Evolutionary conservation across 2,888 invertebrate species (phyloP).

Genomic region (Drosophila borealis): DNA sequence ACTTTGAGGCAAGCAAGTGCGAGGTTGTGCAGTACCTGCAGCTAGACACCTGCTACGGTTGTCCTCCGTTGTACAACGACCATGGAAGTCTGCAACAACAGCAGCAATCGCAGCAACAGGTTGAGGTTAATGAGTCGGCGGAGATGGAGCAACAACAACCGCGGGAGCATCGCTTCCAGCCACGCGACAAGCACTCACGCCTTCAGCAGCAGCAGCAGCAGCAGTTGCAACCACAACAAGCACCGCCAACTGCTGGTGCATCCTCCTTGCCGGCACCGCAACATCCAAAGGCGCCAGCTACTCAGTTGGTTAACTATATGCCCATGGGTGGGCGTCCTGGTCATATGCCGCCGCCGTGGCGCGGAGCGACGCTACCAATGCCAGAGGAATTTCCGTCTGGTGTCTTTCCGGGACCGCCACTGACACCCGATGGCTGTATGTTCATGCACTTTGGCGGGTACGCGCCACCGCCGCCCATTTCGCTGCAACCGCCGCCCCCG

Average conservation of each 20-base stretch:
- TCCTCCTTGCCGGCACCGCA: not conserved
- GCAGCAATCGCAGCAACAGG: not conserved
- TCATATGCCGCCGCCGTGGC: conserved; percentile 42
- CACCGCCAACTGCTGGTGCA: conserved; percentile 3
- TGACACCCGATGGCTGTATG: conserved; percentile 70
- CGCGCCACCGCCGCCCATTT: conserved; percentile 24
- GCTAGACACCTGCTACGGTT: conserved; percentile 28
- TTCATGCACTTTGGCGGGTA: conserved; percentile 54
- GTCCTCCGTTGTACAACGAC: conserved; percentile 5
- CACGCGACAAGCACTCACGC: conserved; percentile 1
- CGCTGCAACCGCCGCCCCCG: conserved; percentile 12
- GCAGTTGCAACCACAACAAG: not conserved
- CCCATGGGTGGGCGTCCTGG: conserved; percentile 25
- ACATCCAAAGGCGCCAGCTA: not conserved
- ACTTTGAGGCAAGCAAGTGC: conserved; percentile 49
- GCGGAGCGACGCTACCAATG: conserved; percentile 16
- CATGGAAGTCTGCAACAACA: conserved; percentile 1
- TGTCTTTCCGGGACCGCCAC: conserved; percentile 13
- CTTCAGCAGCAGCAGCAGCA: conserved; percentile 6
- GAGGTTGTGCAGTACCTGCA: conserved; percentile 36
- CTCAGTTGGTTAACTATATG: conserved; percentile 48
- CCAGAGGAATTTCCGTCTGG: conserved; percentile 40
- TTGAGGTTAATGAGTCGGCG: not conserved
- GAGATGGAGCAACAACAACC: conserved; percentile 17
- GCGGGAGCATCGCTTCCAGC: conserved; percentile 21